Evolutionary conservation across 2,888 invertebrate genomes (phyloP), one percentile per base, ranked within the genome.

Genomic region (Nowickia ferox): DNA sequence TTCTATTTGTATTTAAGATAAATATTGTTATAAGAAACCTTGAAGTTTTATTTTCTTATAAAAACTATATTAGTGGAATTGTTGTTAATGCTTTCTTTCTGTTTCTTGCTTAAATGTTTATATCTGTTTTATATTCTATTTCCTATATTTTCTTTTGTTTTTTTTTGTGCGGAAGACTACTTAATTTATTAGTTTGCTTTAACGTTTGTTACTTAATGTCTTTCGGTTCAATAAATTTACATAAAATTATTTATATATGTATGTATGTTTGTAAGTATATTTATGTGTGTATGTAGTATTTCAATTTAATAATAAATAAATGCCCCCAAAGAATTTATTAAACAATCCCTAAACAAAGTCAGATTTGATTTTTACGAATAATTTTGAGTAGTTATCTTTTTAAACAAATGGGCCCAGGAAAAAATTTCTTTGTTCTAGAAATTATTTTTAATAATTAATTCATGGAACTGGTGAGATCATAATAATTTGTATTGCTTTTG

Each of bases 101-200:
- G n/a, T 40, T 72, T 68, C 13, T 78, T 46, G 44, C 44, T 63
- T 61, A 61, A 55, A 40, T 76, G 46, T n/a, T 77, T 65, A 9
- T 22, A 59, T 40, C 22, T 72, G 22, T 77, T 68, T 19, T 48
- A 57, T 61, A 40, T 51, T 75, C 55, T 57, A 9, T 57, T 44
- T 40, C 44, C 65, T 30, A 76, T 15, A 15, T 75, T 40, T 63
- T 48, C 66, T 74, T 68, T 59, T 77, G 68, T 51, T 65, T 74
- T 51, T 76, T 57, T 76, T 88, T 87, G 86, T 91, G 91, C 91
- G 91, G 91, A 91, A 91, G 91, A 91, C 91, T 91, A 91, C 90
- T 88, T 74, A 71, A 74, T 88, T 84, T 85, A 77, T 86, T 88
- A 87, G 86, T 86, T 87, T 85, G 78, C 81, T 88, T 71, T 83